Evolutionary conservation across 2,797 vertebrate genomes (phyloP), one percentile per base, ranked within the genome.

Genomic region (Antennarius maculatus): DNA sequence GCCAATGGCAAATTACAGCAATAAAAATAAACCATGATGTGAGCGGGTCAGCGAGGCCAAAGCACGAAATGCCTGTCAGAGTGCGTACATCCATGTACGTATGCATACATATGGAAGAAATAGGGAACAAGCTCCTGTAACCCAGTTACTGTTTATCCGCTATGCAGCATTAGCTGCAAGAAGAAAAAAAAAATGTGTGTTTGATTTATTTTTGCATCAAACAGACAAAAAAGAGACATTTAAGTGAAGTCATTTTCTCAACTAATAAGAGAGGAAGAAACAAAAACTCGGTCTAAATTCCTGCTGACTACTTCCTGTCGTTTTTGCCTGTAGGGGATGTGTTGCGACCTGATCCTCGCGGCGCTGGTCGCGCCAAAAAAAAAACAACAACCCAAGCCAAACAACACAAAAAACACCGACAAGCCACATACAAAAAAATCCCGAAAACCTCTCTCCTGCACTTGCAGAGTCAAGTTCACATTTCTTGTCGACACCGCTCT

Each of bases 1-100:
- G 79, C 85, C 83, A 69, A 88, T 82, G 80, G 91, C 88, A 91
- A 92, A 91, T 91, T 91, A 90, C 84, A 80, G 74, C 77, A 74
- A 85, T 89, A 93, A 93, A 93, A 93, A 93, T 91, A 93, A 89
- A 87, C 80, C 63, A 23, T 80, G 82, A 91, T 82, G 86, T 88
- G 86, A 90, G 83, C 84, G 83, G 89, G 90, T 91, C 90, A 88
- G 86, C 27, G 61, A 79, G 87, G 86, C 80, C 83, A 71, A 45
- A 81, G 81, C 87, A 86, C 83, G 69, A 81, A 90, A 89, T 75
- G 82, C 85, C 82, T 88, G 67, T 66, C 58, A 77, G 79, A 74
- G 82, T 88, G 71, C 14, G 16, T 56, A 10, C 90, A 90, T 88
- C 57, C 54, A 75, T 60, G 78, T 81, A 64, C 72, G 69, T 13